Percentiles rank a stretch among this genome's conserved stretches.
These are phyloP conservation scores for Aleiodes sp. DNA, from an alignment of 1,140 invertebrate species.

Conservation along the genomic window DNA sequence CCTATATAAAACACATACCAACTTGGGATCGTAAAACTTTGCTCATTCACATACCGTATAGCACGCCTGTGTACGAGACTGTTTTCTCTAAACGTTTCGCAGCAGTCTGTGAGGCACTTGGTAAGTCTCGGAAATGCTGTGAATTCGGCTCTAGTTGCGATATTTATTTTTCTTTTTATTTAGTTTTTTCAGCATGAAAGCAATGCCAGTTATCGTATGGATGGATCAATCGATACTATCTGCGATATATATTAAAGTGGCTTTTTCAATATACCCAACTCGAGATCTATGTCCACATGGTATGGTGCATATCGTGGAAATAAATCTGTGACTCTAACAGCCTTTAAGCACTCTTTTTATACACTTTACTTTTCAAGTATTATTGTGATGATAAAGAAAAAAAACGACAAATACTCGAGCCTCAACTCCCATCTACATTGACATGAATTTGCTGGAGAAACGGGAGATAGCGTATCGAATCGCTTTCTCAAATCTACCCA, in stretches of 20 bases:
- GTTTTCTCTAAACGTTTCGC: constrained; percentile 41
- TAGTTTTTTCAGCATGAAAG: too few relatives aligned
- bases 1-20: constrained; percentile 28
- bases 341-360: background rate
- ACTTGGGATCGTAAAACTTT: constrained; percentile 53
- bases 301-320: background rate
- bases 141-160: background rate
- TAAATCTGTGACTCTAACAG: background rate
- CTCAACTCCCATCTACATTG: constrained; percentile 4
- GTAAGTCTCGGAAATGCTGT: background rate
- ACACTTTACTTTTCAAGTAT: background rate
- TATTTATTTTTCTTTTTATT: background rate
- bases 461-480: constrained; percentile 23
- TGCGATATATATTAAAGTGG: background rate
- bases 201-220: background rate
- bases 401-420: constrained; percentile 18
- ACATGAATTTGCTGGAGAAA: background rate
- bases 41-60: constrained; percentile 39
- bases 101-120: constrained; percentile 1
- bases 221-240: background rate
- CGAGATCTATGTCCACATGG: background rate
- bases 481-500: constrained; percentile 22
- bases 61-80: constrained; percentile 31
- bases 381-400: too few relatives aligned
- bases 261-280: background rate